Evolutionary conservation across 1,140 invertebrate species (phyloP).

Genomic region (Panulirus ornatus): DNA sequence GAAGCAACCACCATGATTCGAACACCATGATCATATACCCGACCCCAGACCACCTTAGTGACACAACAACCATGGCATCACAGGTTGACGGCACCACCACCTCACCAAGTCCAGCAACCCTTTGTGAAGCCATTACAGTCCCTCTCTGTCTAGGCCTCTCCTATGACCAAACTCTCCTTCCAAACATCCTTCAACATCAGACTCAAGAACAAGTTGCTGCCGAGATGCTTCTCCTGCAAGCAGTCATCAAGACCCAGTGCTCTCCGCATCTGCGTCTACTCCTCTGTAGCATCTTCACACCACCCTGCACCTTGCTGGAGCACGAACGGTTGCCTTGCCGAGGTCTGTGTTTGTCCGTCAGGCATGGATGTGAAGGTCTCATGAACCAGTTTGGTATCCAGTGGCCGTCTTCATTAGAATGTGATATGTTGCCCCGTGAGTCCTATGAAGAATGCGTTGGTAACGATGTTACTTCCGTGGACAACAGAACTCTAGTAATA

Average conservation of each 20-base stretch:
- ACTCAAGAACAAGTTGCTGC: conserved; percentile 96
- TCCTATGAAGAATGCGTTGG: conserved; percentile 89
- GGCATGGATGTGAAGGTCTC: conserved; percentile 90
- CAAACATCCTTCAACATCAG: conserved; percentile 93
- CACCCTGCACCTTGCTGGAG: conserved; percentile 96
- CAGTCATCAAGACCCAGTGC: conserved; percentile 96
- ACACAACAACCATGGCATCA: too few species aligned
- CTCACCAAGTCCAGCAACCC: conserved; percentile 77
- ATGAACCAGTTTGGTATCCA: conserved; percentile 95
- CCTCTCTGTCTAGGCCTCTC: conserved; percentile 93
- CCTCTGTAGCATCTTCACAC: conserved; percentile 96
- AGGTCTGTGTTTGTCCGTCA: conserved; percentile 91
- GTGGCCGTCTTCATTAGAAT: conserved; percentile 96
- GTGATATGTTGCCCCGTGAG: conserved; percentile 89
- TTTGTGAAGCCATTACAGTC: conserved; percentile 95
- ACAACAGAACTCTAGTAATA: too few species aligned
- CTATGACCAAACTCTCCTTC: conserved; percentile 98
- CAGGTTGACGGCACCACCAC: too few species aligned
- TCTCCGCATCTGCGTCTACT: conserved; percentile 96
- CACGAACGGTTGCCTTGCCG: conserved; percentile 94
- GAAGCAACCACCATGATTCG: conserved; percentile 75
- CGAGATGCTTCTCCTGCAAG: conserved; percentile 95
- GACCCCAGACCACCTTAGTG: too few species aligned
- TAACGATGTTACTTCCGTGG: conserved; percentile 75
- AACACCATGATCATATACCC: too few species aligned